Evolutionary conservation across 1,140 invertebrate genomes (phyloP), one percentile per base, ranked within the genome.

Genomic region (Homalodisca vitripennis): DNA sequence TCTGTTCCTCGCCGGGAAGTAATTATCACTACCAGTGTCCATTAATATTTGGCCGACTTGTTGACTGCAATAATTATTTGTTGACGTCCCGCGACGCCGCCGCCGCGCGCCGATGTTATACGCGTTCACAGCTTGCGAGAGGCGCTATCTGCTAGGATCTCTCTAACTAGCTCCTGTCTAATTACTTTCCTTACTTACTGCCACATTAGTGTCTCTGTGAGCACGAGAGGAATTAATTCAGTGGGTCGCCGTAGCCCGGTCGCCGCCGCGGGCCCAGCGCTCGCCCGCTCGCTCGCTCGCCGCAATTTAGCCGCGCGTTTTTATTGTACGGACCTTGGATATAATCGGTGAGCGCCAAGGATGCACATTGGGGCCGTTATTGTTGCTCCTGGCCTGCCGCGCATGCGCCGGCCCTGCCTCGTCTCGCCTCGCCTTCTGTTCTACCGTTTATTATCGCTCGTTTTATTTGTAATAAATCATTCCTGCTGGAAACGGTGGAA

Each of bases 401-500:
- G n/a, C n/a, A 20, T 20, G 48, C 48, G 48, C 48, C 48, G 48
- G 14, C n/a, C n/a, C n/a, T n/a, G n/a, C n/a, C n/a, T n/a, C n/a
- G n/a, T n/a, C n/a, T n/a, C n/a, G 6, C 34, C 34, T 10, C 6
- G 26, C 13, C 55, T 30, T 60, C 22, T 60, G 27, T 26, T 26
- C 55, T 30, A 60, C 55, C 55, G 55, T 30, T 60, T 27, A 60
- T 30, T 60, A 27, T 30, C 6, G 55, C 27, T 60, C 55, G 55
- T 30, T 60, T 60, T 30, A 60, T 60, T 60, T 60, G 55, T 60
- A 60, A 60, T 60, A 60, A 60, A 60, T 60, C 55, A 60, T 30
- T n/a, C 55, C 24, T 13, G 55, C 12, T 26, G 3, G 55, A 6
- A 60, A 60, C 55, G 55, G 12, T 51, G 17, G 6, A 10, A 51